Evolutionary conservation across 2,888 invertebrate species (phyloP), one percentile per base, ranked within the genome.

Genomic region (Pharmacophagus antenor): DNA sequence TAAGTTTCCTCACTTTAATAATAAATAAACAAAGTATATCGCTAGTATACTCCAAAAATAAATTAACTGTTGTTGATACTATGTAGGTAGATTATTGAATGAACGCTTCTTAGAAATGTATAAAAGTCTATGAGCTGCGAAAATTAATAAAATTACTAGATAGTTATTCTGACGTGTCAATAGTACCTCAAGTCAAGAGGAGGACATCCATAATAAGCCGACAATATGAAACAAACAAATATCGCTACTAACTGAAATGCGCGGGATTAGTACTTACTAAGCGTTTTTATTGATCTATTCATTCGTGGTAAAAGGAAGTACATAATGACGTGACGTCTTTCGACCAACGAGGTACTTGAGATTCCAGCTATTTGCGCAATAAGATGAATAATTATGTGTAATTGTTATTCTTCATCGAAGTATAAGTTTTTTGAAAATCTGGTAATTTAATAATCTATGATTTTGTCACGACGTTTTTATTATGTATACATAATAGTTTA

Each of bases 291-390:
- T 49, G 56, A 50, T 60, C 54, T 44, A 50, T 56, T 55, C 51
- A 51, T 25, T n/a, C 17, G 51, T 20, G 23, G 58, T 59, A 51
- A 60, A 60, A 56, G 60, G 51, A 44, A 46, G n/a, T 55, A 22
- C 49, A 6, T 46, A 51, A 10, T 27, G 18, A 12, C 18, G 23
- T 55, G 55, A 55, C 56, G 56, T 52, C 51, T 44, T 17, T 2
- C 27, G 18, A 8, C 18, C 8, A 7, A 18, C 41, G 1, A 31
- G 22, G 18, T 23, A 31, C 23, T 22, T 22, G 25, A 59, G 54
- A 49, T 59, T 48, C 48, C 41, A 21, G 22, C 10, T 22, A 7
- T 47, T 56, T 48, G 21, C 48, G 48, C 41, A 56, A 56, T 27
- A 2, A 5, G 7, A 49, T 18, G 17, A 49, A 17, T 44, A 44